Evolutionary conservation across 2,797 vertebrate genomes (phyloP), one percentile per base, ranked within the genome.

Genomic region (Cryptoblepharus egeriae): DNA sequence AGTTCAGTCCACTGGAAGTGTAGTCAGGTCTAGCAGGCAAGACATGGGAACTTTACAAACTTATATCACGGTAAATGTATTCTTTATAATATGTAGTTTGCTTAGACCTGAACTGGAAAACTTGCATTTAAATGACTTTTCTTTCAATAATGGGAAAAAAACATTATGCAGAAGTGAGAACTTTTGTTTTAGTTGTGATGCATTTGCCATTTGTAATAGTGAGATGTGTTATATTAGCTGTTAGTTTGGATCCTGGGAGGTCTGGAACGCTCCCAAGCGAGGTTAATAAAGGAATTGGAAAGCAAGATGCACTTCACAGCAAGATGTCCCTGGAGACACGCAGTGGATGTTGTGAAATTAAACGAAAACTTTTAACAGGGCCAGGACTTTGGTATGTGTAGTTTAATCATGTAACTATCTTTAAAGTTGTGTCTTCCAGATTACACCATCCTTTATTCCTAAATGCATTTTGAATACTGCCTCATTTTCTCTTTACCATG

Each of bases 121-220:
- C 24, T 37, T 13, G 32, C 12, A 32, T 7, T 82, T 82, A 11
- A 8, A 24, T 77, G 70, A 9, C 2, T 70, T 32, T 80, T 90
- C 42, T 52, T 16, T 16, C 2, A 52, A 52, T 52, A 52, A 7
- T 16, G 15, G 49, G 45, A 49, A 52, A 79, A 18, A 74, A 57
- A 90, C 80, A 26, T 87, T 88, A 52, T 63, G 32, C 15, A 9
- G 65, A 78, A 58, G 83, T 84, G 0, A 4, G 84, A 32, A 18
- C 75, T 52, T 61, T 75, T 49, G 5, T 16, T 88, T 84, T 90
- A 92, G 35, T 57, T 10, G 1, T 64, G 52, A 60, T 2, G 2
- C 35, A 32, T 84, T 79, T 89, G 30, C 75, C 68, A 49, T 84
- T 77, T 37, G 37, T 93, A 92, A 90, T 78, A 91, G 86, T 84